Conservation (phyloP, 1,140 invertebrate species). For the Calycopis cecrops region DNA sequence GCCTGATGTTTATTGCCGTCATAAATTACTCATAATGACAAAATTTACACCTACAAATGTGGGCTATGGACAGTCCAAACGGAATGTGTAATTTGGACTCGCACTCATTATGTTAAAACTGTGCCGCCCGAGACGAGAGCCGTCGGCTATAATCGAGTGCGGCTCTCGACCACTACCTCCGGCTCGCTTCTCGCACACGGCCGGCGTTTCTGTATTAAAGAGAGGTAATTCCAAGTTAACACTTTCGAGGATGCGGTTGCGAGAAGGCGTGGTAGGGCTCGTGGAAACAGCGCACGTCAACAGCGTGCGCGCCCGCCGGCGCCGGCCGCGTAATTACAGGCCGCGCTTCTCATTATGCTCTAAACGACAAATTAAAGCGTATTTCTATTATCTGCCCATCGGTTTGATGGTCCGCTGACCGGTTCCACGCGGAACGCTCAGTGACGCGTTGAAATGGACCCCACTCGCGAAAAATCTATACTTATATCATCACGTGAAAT, state of each 20-base stretch:
- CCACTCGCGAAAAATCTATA: constrained; percentile 2
- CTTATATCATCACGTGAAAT: constrained; percentile 11
- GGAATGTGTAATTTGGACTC: constrained; percentile 45
- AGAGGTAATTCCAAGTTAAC: constrained; percentile 29
- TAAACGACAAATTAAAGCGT: constrained; percentile 74
- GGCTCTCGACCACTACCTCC: constrained; percentile 36
- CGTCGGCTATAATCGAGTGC: constrained; percentile 35
- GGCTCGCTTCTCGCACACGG: constrained; percentile 26
- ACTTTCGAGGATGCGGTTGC: constrained; percentile 38
- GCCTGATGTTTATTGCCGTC: background rate
- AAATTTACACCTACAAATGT: constrained; percentile 29
- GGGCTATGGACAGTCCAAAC: constrained; percentile 31
- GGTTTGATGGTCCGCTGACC: constrained; percentile 44
- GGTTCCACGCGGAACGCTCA: constrained; percentile 29
- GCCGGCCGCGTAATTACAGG: constrained; percentile 66
- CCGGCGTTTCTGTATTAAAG: constrained; percentile 16
- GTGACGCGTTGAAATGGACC: constrained; percentile 10
- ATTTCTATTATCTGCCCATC: constrained; percentile 70
- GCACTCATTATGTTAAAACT: constrained; percentile 50
- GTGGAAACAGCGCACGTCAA: constrained; percentile 59
- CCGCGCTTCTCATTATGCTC: constrained; percentile 65
- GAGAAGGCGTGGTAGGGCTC: constrained; percentile 27
- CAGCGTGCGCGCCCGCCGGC: constrained; percentile 51
- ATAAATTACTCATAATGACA: constrained; percentile 15
- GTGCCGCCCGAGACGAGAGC: constrained; percentile 50